Base-by-base conservation (phyloP, 2,888 invertebrate species). In the Lasioglossum oenotherae region DNA sequence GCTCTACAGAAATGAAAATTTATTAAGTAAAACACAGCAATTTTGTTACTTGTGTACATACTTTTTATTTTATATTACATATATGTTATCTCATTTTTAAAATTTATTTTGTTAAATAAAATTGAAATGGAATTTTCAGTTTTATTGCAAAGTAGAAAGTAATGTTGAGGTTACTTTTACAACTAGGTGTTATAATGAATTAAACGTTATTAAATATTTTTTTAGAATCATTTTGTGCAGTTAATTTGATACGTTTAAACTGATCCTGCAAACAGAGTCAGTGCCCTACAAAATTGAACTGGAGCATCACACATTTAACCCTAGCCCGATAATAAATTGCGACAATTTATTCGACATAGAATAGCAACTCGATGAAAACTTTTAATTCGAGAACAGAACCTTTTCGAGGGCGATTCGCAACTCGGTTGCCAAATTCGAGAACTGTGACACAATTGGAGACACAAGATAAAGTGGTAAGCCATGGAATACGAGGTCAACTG, bases 381-480 rank as follows among this genome's bases (percentile, higher is more conserved):
- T 27, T 64, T 64, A 64, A 64, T 64, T 31, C 31, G 31, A 31
- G 31, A 16, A 31, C 31, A 16, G 64, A 5, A n/a, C 60, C 27
- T 60, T 60, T 60, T 14, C 60, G 14, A 14, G 27, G 60, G 19
- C 27, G 27, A 60, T 60, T 60, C 27, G 60, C 19, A 31, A 27
- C 27, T 31, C 31, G 2, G 64, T 64, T 64, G 64, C 64, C 64
- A 64, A 64, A 64, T 64, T 64, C 27, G 64, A 6, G 64, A 31
- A 31, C 27, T 57, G 12, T 12, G 57, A 57, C 57, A 57, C 57
- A 31, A 64, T 64, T 64, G 27, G 31, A 31, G 64, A 31, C 64
- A 16, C 64, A 64, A 64, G 64, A 64, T 31, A 31, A 31, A 64
- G 64, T 64, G 64, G 64, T 31, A 31, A 64, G 64, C 64, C 64